Percentiles rank a stretch among this genome's conserved stretches.
Conservation (phyloP, 2,797 vertebrate genomes). For the Fistularia tabacaria region DNA sequence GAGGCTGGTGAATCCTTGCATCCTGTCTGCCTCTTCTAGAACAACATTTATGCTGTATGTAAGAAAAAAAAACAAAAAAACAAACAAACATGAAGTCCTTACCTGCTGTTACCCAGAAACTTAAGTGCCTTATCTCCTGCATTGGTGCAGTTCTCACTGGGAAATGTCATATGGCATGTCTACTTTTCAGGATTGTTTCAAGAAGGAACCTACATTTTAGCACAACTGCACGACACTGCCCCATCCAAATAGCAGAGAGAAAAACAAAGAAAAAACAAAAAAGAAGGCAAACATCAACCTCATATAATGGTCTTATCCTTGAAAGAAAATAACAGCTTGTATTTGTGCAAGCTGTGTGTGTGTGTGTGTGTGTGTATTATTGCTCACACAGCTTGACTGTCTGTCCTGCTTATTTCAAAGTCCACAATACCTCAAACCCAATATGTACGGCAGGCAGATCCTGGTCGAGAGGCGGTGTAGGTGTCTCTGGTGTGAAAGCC, state of each 20-base stretch:
- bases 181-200: conserved; percentile 10
- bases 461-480: conserved; percentile 38
- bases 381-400: conserved; percentile 7
- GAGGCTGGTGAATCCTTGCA: too few relatives aligned
- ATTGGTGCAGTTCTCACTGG: conserved; percentile 3
- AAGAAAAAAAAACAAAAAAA: too few relatives aligned
- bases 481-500: conserved; percentile 56
- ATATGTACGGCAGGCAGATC: conserved; percentile 52
- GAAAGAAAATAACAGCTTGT: not conserved
- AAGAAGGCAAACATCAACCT: conserved; percentile 18
- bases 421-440: conserved; percentile 49
- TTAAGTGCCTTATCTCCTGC: conserved; percentile 1
- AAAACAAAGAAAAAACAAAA: conserved; percentile 11
- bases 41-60: too few relatives aligned
- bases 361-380: conserved; percentile 8
- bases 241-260: conserved; percentile 11
- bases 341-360: not conserved
- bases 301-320: conserved; percentile 6
- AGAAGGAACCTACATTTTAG: conserved; percentile 7
- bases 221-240: conserved; percentile 8
- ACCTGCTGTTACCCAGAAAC: not conserved
- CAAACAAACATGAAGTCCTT: not conserved
- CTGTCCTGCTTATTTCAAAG: conserved; percentile 36
- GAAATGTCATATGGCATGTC: conserved; percentile 16
- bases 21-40: too few relatives aligned